phyloP scores from a whole-genome alignment of 2,888 invertebrate genomes.

The Parnassius apollo region DNA sequence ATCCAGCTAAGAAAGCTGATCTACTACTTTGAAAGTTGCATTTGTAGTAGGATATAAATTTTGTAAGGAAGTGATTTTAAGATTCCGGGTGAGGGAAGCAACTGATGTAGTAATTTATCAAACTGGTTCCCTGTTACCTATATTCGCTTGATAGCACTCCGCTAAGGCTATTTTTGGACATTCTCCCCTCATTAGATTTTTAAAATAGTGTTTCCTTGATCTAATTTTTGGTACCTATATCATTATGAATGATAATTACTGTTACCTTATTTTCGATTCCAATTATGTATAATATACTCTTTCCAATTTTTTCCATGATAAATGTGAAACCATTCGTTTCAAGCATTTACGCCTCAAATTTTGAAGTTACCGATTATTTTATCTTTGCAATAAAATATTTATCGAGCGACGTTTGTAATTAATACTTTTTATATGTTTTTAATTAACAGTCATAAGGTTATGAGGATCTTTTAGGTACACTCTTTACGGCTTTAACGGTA shows the following conservation, averaged over 20 bases:
- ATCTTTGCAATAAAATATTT: slow-evolving; percentile 11
- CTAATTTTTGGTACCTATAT: slow-evolving; percentile 2
- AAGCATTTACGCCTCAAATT: background rate
- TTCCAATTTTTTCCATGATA: slow-evolving; percentile 1
- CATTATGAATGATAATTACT: slow-evolving; percentile 10
- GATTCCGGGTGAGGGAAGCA: background rate
- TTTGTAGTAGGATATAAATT: too few species aligned
- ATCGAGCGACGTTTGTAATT: slow-evolving; percentile 7
- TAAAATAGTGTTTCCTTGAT: slow-evolving; percentile 8
- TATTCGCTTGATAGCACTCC: background rate
- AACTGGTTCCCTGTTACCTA: background rate
- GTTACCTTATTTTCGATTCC: slow-evolving; percentile 4
- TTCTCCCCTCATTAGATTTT: background rate
- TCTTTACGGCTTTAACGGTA: too few species aligned
- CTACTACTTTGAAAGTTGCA: too few species aligned
- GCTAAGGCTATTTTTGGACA: background rate
- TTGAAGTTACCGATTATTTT: slow-evolving; percentile 10
- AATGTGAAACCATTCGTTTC: too few species aligned
- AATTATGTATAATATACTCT: background rate
- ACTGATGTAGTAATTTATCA: slow-evolving; percentile 4
- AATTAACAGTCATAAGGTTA: background rate
- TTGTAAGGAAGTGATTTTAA: background rate
- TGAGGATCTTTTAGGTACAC: too few species aligned
- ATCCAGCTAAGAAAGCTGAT: background rate
- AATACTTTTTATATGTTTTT: slow-evolving; percentile 14